Percentiles rank a stretch among this genome's conserved stretches.
phyloP scores from a whole-genome alignment of 2,113 vertebrate genomes.

The Micronycteris hirsuta region DNA sequence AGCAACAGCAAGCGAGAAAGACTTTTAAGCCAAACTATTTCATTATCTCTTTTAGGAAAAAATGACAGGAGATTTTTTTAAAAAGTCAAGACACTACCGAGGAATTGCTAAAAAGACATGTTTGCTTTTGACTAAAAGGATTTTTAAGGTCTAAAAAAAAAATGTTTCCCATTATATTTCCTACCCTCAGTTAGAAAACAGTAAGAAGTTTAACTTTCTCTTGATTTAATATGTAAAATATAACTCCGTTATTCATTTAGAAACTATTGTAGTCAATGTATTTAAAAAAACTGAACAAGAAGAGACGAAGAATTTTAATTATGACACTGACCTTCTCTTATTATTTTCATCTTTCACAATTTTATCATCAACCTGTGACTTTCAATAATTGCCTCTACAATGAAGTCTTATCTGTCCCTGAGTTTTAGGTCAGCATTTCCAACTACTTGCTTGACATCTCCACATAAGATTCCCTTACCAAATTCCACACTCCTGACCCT shows the following conservation, averaged over 20 bases:
- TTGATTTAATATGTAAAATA: conserved; percentile 17
- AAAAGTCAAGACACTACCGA: background rate
- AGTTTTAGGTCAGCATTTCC: background rate
- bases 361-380: background rate
- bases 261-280: background rate
- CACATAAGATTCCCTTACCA: background rate
- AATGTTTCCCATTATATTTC: background rate
- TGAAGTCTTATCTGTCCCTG: background rate
- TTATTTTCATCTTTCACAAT: background rate
- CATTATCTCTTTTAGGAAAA: background rate
- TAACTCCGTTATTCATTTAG: conserved; percentile 15
- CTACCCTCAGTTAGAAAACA: background rate
- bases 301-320: conserved; percentile 26
- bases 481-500: background rate
- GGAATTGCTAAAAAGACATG: conserved; percentile 2
- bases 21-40: conserved; percentile 32
- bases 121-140: background rate
- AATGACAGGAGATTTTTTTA: background rate
- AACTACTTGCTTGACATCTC: background rate
- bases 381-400: background rate
- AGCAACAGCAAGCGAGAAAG: background rate
- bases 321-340: background rate
- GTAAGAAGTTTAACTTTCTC: background rate
- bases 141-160: background rate
- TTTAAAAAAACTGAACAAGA: conserved; percentile 11